Conservation (phyloP, 2,113 vertebrate species). For the Paradisaea rubra region DNA sequence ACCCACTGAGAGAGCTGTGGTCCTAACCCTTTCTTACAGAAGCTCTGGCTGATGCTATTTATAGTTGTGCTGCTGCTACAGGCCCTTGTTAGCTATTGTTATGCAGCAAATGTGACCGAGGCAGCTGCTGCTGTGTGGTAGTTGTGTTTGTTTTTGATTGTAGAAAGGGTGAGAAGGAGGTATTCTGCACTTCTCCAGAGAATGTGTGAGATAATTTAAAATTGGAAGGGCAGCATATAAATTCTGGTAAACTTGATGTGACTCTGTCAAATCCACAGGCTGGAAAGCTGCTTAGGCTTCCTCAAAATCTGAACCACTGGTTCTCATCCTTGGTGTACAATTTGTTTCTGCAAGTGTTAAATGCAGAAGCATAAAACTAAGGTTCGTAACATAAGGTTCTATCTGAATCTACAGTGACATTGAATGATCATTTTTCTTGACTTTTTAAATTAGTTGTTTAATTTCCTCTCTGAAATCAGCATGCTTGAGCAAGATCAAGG, state of each 20-base stretch:
- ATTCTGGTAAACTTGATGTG: background rate
- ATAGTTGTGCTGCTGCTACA: conserved; percentile 27
- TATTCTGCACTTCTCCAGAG: background rate
- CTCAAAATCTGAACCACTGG: background rate
- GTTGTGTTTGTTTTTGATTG: background rate
- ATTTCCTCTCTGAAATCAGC: background rate
- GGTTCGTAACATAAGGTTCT: background rate
- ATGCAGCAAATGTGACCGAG: background rate
- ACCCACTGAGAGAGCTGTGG: background rate
- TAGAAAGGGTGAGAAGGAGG: background rate
- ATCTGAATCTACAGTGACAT: background rate
- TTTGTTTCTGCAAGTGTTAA: background rate
- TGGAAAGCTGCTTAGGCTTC: background rate
- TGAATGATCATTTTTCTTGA: background rate
- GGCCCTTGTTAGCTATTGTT: conserved; percentile 12
- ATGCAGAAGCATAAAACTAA: background rate
- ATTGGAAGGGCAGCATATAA: background rate
- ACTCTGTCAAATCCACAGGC: background rate
- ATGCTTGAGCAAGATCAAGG: background rate
- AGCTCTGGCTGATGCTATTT: conserved; percentile 23
- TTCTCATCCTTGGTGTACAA: background rate
- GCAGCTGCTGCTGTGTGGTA: background rate
- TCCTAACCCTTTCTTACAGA: background rate
- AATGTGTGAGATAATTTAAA: background rate
- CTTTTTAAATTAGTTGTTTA: background rate